phyloP scores from a whole-genome alignment of 2,113 vertebrate genomes.

The Polypterus bichir region DNA sequence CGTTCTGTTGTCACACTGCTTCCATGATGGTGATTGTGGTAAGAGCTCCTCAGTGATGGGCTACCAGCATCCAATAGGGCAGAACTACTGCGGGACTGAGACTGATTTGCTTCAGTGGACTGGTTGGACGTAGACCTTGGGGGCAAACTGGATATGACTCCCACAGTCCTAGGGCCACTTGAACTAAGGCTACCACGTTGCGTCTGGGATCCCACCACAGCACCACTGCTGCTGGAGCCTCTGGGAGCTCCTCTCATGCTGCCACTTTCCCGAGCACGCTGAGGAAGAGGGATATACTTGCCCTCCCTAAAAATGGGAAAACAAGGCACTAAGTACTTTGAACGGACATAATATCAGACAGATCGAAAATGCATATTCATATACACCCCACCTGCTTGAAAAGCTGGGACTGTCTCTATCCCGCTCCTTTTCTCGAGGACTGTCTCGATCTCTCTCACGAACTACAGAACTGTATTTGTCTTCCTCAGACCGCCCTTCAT shows the following conservation, averaged over 20 bases:
- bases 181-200: no score
- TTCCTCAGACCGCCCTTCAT: conserved; percentile 71
- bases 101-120: no score
- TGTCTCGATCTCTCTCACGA: conserved; percentile 47
- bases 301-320: conserved; percentile 50
- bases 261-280: conserved; percentile 61
- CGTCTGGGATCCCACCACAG: no score
- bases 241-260: conserved; percentile 7
- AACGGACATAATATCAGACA: not conserved
- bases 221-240: no score
- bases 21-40: no score
- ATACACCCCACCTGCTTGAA: not conserved
- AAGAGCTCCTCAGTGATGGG: not conserved
- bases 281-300: conserved; percentile 75
- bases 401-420: conserved; percentile 42
- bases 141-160: no score
- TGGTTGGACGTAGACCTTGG: no score
- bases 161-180: no score
- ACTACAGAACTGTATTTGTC: conserved; percentile 72
- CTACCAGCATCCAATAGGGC: not conserved
- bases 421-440: conserved; percentile 29
- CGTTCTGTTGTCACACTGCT: no score
- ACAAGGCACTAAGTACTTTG: not conserved
- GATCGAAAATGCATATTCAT: not conserved
- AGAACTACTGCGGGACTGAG: no score